Percentiles rank a stretch among this genome's conserved stretches.
These are phyloP conservation scores for Acanthurus leucopareius DNA, from an alignment of 2,797 vertebrate species.

Conservation along the genomic window DNA sequence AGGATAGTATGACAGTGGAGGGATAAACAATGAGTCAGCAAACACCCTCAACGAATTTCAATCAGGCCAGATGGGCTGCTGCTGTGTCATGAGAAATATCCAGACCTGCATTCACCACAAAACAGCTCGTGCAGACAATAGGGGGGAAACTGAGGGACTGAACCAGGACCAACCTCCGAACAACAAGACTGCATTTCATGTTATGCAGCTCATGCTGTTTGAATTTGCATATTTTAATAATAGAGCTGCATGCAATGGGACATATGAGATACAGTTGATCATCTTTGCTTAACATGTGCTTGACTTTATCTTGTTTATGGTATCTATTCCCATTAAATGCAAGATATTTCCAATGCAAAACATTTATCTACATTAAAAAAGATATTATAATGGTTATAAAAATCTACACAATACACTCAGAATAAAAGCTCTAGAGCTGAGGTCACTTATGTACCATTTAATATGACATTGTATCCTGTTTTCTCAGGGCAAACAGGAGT, in stretches of 20 bases:
- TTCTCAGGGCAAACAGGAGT: background rate
- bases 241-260: background rate
- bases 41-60: conserved; percentile 75
- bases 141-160: background rate
- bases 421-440: background rate
- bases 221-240: background rate
- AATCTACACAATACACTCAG: background rate
- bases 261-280: background rate
- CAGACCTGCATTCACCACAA: conserved; percentile 35
- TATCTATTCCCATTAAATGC: too few relatives aligned
- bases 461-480: background rate
- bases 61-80: conserved; percentile 74
- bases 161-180: background rate
- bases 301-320: background rate
- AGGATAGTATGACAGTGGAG: conserved; percentile 58
- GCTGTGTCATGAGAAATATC: conserved; percentile 74
- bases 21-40: conserved; percentile 82
- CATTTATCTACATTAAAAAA: too few relatives aligned
- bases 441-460: background rate
- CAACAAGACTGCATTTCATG: background rate
- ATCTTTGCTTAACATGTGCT: background rate
- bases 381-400: background rate
- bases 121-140: conserved; percentile 17
- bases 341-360: background rate
- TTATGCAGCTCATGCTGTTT: background rate